Conservation (phyloP, 2,888 invertebrate species). For the Antheraea yamamai region DNA sequence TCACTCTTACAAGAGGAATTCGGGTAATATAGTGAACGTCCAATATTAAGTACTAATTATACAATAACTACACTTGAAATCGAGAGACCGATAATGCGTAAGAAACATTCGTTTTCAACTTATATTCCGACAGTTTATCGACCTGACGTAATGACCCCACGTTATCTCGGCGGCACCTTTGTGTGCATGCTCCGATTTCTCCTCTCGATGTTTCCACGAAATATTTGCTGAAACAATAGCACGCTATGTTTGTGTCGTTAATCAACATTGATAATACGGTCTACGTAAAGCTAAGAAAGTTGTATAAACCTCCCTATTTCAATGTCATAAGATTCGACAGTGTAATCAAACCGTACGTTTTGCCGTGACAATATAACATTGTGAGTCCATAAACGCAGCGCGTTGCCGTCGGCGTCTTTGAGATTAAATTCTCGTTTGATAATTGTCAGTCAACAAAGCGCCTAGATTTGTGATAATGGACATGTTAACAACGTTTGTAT, state of each 20-base stretch:
- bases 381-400: slow-evolving; percentile 34
- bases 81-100: slow-evolving; percentile 1
- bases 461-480: slow-evolving; percentile 72
- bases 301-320: slow-evolving; percentile 30
- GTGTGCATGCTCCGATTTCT: slow-evolving; percentile 69
- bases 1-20: background rate
- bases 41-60: background rate
- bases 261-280: slow-evolving; percentile 33
- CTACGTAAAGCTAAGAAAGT: slow-evolving; percentile 21
- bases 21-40: background rate
- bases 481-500: slow-evolving; percentile 44
- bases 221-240: slow-evolving; percentile 80
- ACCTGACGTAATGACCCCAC: slow-evolving; percentile 45
- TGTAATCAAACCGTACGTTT: slow-evolving; percentile 16
- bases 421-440: slow-evolving; percentile 73
- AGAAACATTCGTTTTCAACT: slow-evolving; percentile 10
- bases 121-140: slow-evolving; percentile 39
- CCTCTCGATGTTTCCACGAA: slow-evolving; percentile 71
- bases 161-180: slow-evolving; percentile 61
- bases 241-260: slow-evolving; percentile 61
- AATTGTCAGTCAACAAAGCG: slow-evolving; percentile 67
- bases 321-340: slow-evolving; percentile 40
- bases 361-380: slow-evolving; percentile 38
- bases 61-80: background rate
- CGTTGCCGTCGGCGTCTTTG: slow-evolving; percentile 64